Base-by-base conservation (phyloP, 1,140 invertebrate genomes). In the Chelonus insularis region DNA sequence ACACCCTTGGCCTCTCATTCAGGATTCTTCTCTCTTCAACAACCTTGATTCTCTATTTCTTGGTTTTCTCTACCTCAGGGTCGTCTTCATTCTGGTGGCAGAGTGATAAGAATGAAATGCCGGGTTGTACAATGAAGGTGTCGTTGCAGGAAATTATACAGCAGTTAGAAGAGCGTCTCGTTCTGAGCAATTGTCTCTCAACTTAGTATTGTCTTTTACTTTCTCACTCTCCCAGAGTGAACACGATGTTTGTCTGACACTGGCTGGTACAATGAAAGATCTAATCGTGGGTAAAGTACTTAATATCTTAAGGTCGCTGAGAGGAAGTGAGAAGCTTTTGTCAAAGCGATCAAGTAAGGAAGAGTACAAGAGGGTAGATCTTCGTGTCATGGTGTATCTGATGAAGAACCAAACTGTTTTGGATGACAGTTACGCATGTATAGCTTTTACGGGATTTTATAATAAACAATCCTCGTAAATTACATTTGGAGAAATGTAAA, bases 121-220 rank as follows among this genome's bases (percentile, higher is more conserved):
- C 68, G 52, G 56, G 64, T 62, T 25, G 21, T 11, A 82, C 80
- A 82, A 82, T 82, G 80, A 82, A 82, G 80, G 80, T 80, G 80
- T 81, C 80, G 79, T 82, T 81, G 79, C 80, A 82, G 79, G 79
- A 82, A 81, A 82, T 82, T 82, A 82, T 82, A 81, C 80, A 79
- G 78, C 80, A 79, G 74, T 80, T 81, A 81, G 74, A 80, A 73
- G 72, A 76, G 72, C 68, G 65, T 69, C 62, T 73, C 60, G 56
- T 57, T 73, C 64, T 63, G 72, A 80, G 74, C 78, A 77, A 82
- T 82, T 82, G 80, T 82, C 79, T 80, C 69, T 75, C 69, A 74
- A 70, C 63, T 60, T 57, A 69, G 70, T 68, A 77, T 78, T 79
- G 77, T 78, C 63, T 64, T 39, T 52, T 45, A 50, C 61, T 58